phyloP scores from a whole-genome alignment of 2,888 invertebrate species.

The Tenthredo notha region DNA sequence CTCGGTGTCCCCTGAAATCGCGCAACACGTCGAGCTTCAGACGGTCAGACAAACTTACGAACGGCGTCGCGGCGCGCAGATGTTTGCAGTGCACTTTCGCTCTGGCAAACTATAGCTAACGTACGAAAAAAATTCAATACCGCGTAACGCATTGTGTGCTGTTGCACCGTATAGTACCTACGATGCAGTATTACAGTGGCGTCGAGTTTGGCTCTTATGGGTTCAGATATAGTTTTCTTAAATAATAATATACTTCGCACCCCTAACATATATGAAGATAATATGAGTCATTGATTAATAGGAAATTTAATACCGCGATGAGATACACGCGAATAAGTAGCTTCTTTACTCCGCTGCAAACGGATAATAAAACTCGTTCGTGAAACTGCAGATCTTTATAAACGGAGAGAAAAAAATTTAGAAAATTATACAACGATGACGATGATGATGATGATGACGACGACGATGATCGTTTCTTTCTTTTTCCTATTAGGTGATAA shows the following conservation, averaged over 20 bases:
- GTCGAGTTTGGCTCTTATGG: background rate
- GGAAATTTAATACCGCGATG: background rate
- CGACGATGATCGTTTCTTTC: background rate
- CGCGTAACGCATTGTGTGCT: conserved; percentile 65
- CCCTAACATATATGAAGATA: background rate
- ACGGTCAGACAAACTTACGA: conserved; percentile 49
- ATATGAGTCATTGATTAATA: background rate
- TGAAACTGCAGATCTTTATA: background rate
- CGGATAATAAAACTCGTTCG: background rate
- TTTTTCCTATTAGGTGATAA: background rate
- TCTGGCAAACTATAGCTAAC: conserved; percentile 75
- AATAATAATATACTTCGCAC: background rate
- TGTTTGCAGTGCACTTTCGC: conserved; percentile 72
- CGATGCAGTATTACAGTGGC: conserved; percentile 19
- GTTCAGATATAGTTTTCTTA: background rate
- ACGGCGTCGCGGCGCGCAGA: conserved; percentile 30
- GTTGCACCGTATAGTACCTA: background rate
- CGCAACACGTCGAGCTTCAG: conserved; percentile 15
- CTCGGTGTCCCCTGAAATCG: conserved; percentile 24
- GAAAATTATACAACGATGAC: background rate
- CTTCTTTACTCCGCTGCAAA: background rate
- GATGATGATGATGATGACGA: no score
- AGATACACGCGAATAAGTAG: background rate
- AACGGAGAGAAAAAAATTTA: background rate
- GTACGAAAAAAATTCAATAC: conserved; percentile 77